These are phyloP conservation scores for Noctua janthe DNA, from an alignment of 2,888 invertebrate genomes.

Conservation along the genomic window DNA sequence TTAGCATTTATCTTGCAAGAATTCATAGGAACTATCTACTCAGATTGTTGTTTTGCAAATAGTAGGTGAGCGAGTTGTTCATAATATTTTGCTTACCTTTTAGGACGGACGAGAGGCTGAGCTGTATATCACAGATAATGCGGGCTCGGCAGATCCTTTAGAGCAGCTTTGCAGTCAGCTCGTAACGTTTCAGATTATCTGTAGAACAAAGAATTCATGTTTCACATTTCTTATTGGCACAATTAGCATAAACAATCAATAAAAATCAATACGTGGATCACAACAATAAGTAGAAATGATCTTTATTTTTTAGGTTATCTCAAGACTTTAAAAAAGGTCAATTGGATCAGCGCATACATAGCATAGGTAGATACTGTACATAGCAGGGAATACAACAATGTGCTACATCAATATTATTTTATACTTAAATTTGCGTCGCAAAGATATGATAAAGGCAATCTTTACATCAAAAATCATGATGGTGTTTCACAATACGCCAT, in stretches of 20 bases:
- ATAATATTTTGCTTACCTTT: slow-evolving; percentile 78
- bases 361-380: slow-evolving; percentile 49
- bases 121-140: slow-evolving; percentile 91
- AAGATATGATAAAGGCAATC: slow-evolving; percentile 74
- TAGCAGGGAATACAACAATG: slow-evolving; percentile 44
- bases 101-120: slow-evolving; percentile 91
- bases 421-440: slow-evolving; percentile 76
- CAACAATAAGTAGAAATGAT: slow-evolving; percentile 35
- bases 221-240: slow-evolving; percentile 50
- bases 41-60: slow-evolving; percentile 15
- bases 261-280: slow-evolving; percentile 48
- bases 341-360: slow-evolving; percentile 47
- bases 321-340: slow-evolving; percentile 69
- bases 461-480: slow-evolving; percentile 71
- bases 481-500: slow-evolving; percentile 78
- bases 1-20: slow-evolving; percentile 19
- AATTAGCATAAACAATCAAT: slow-evolving; percentile 46
- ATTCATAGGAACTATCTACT: slow-evolving; percentile 5
- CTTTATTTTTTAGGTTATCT: slow-evolving; percentile 85
- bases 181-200: slow-evolving; percentile 87
- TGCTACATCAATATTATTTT: slow-evolving; percentile 48
- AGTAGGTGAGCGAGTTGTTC: slow-evolving; percentile 3
- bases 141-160: slow-evolving; percentile 90
- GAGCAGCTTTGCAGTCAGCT: slow-evolving; percentile 89
- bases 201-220: slow-evolving; percentile 66